phyloP scores from a whole-genome alignment of 2,113 vertebrate species.

The Origma solitaria region DNA sequence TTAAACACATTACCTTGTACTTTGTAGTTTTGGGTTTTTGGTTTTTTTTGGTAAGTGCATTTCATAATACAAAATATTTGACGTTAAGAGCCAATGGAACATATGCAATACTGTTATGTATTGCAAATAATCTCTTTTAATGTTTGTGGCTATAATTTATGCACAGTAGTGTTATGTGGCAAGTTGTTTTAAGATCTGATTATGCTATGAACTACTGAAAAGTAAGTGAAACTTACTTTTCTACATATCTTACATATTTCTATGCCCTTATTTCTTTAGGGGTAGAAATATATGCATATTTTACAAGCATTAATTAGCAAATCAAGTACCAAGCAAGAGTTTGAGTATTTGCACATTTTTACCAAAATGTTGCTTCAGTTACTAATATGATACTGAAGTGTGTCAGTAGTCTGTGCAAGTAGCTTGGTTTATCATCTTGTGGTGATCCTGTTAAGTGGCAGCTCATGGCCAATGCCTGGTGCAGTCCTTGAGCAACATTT shows the following conservation, averaged over 20 bases:
- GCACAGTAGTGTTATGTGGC: not conserved
- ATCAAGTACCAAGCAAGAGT: not conserved
- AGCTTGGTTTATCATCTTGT: not conserved
- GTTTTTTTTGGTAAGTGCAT: not conserved
- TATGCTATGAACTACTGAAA: not conserved
- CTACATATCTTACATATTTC: too few relatives aligned
- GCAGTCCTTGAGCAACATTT: not conserved
- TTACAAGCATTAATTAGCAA: not conserved
- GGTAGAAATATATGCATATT: not conserved
- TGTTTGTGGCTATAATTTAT: not conserved
- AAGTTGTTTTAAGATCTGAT: not conserved
- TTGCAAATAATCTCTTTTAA: not conserved
- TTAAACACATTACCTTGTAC: not conserved
- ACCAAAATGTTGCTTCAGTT: not conserved
- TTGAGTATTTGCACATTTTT: not conserved
- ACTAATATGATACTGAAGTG: not conserved
- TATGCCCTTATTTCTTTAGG: not conserved
- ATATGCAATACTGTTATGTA: not conserved
- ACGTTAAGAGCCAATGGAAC: not conserved
- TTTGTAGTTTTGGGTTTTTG: not conserved
- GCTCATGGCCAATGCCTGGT: not conserved
- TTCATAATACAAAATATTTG: not conserved
- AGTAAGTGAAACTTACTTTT: not conserved
- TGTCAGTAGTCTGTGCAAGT: not conserved
- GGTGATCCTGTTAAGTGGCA: not conserved